A percentile compares a stretch with the other conserved stretches of the same genome.
These are phyloP conservation scores for Noctua pronuba DNA, from an alignment of 2,888 invertebrate species.

Conservation along the genomic window DNA sequence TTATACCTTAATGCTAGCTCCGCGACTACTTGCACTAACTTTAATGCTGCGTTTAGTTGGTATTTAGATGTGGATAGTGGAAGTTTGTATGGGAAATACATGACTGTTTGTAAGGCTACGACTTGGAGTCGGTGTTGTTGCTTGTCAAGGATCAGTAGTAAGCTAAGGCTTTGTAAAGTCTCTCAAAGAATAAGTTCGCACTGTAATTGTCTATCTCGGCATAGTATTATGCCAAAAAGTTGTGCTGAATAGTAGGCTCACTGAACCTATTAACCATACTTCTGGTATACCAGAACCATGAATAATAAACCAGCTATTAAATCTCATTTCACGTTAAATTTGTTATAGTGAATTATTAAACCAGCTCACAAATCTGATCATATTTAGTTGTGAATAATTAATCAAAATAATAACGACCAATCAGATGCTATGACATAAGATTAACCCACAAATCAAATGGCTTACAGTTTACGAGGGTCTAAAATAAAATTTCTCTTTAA, in stretches of 20 bases:
- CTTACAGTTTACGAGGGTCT: constrained; percentile 7
- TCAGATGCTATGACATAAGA: constrained; percentile 4
- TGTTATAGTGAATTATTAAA: neutral
- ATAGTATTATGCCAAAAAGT: too few relatives aligned
- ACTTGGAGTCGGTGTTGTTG: too few relatives aligned
- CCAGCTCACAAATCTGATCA: neutral
- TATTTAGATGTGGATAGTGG: neutral
- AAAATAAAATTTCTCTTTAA: constrained; percentile 25
- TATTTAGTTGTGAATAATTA: neutral
- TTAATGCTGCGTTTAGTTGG: constrained; percentile 9
- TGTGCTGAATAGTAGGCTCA: neutral
- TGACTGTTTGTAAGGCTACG: neutral
- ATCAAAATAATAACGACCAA: neutral
- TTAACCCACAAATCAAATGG: constrained; percentile 40
- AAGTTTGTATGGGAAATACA: constrained; percentile 23
- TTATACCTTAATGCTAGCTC: constrained; percentile 51
- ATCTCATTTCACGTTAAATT: neutral
- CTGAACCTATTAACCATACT: neutral
- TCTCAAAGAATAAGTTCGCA: neutral
- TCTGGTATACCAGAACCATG: neutral
- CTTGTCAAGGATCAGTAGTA: neutral
- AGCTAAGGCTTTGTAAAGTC: too few relatives aligned
- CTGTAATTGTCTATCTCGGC: neutral
- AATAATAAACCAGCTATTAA: neutral
- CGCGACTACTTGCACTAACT: constrained; percentile 31